phyloP scores from a whole-genome alignment of 2,888 invertebrate genomes.

The Hypena proboscidalis region DNA sequence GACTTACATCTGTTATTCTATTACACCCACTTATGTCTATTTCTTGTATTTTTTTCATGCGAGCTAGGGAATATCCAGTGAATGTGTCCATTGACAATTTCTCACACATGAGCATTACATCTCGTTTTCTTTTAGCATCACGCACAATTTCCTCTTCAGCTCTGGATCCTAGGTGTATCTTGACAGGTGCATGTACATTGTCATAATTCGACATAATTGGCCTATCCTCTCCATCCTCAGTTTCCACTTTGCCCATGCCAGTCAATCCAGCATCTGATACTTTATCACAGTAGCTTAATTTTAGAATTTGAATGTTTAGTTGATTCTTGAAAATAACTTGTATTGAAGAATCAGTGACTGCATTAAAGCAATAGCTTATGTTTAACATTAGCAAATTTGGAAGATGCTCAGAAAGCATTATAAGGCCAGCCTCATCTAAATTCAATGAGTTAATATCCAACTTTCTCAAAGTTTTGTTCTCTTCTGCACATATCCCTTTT shows the following conservation, averaged over 20 bases:
- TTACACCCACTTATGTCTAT: constrained; percentile 89
- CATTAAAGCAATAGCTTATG: constrained; percentile 88
- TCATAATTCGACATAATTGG: constrained; percentile 66
- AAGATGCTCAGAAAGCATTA: constrained; percentile 85
- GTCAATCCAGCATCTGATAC: constrained; percentile 90
- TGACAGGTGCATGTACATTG: constrained; percentile 54
- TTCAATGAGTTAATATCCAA: constrained; percentile 86
- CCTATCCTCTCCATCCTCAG: constrained; percentile 57
- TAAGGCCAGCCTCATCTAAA: constrained; percentile 86
- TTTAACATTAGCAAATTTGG: constrained; percentile 86
- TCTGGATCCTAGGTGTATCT: constrained; percentile 87
- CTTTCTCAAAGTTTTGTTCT: constrained; percentile 78
- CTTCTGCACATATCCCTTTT: constrained; percentile 83
- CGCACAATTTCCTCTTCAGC: constrained; percentile 89
- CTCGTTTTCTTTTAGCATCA: constrained; percentile 87
- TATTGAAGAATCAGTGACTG: constrained; percentile 88
- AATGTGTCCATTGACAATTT: constrained; percentile 70
- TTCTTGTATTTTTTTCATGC: constrained; percentile 81
- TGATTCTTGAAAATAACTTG: constrained; percentile 89
- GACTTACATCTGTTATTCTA: constrained; percentile 89
- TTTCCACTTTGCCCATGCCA: constrained; percentile 84
- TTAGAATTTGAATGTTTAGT: constrained; percentile 83
- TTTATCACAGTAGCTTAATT: constrained; percentile 88
- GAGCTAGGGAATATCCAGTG: constrained; percentile 82
- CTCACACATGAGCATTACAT: constrained; percentile 87